A percentile compares a stretch with the other conserved stretches of the same genome.
Conservation (phyloP, 2,113 vertebrate species). For the Barnardius zonarius region DNA sequence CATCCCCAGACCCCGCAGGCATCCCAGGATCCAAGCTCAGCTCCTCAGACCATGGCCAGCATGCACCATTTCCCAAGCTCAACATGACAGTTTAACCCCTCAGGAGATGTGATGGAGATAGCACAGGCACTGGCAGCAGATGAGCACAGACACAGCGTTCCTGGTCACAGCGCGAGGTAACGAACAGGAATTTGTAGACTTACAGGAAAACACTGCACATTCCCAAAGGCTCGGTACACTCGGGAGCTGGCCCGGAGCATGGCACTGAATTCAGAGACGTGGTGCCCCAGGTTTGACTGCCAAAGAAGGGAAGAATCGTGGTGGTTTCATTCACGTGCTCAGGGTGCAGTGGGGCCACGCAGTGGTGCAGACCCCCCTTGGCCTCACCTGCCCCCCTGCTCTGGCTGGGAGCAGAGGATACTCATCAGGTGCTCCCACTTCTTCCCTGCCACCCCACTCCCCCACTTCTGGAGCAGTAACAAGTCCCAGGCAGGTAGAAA, state of each 20-base stretch:
- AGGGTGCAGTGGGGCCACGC: rapidly evolving
- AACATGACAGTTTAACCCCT: background rate
- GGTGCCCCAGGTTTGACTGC: background rate
- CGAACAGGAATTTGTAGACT: background rate
- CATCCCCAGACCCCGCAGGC: background rate
- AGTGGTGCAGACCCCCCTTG: background rate
- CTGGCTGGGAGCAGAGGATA: background rate
- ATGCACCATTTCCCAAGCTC: background rate
- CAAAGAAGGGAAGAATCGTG: rapidly evolving
- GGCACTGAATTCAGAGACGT: background rate
- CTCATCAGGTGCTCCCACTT: rapidly evolving
- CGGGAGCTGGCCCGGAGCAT: background rate
- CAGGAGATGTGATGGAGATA: background rate
- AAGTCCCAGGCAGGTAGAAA: background rate
- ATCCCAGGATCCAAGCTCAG: background rate
- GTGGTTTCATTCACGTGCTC: background rate
- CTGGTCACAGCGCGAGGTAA: background rate
- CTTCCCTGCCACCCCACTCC: background rate
- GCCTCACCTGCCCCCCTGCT: background rate
- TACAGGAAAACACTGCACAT: background rate
- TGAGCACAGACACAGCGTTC: background rate
- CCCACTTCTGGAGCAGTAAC: background rate
- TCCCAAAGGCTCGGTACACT: background rate
- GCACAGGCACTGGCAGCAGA: background rate
- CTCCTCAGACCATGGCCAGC: background rate